Conservation (phyloP, 1,140 invertebrate genomes). For the Drosophila orosa region DNA sequence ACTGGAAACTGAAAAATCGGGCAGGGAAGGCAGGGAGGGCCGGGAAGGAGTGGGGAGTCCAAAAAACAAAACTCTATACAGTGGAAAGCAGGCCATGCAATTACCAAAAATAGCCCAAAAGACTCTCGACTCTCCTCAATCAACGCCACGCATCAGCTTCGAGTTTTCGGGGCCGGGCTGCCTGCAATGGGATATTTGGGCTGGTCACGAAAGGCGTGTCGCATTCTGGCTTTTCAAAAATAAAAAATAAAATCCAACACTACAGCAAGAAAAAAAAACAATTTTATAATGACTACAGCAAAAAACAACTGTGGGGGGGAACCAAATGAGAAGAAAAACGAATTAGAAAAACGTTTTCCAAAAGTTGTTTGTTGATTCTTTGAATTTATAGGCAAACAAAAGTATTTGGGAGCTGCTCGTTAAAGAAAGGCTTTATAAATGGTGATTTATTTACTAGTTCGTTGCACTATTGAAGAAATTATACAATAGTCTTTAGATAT, state of each 20-base stretch:
- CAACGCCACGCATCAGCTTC: conserved; percentile 44
- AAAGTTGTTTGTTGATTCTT: conserved; percentile 15
- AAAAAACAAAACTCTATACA: conserved; percentile 25
- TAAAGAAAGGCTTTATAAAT: not conserved
- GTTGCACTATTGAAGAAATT: not conserved
- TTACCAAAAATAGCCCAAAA: conserved; percentile 74
- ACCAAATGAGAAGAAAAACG: conserved; percentile 15
- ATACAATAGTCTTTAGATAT: not conserved
- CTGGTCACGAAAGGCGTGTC: conserved; percentile 48
- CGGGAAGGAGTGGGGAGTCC: not conserved
- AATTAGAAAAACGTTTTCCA: conserved; percentile 11
- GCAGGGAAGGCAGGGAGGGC: conserved; percentile 3
- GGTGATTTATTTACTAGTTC: not conserved
- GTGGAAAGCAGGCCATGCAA: conserved; percentile 73
- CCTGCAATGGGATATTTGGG: conserved; percentile 36
- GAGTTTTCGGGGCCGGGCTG: conserved; percentile 23
- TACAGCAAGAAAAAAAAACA: not conserved
- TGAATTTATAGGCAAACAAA: conserved; percentile 12
- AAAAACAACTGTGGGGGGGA: conserved; percentile 1
- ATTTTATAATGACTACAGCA: conserved; percentile 30
- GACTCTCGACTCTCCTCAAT: conserved; percentile 46
- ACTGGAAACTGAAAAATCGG: conserved; percentile 49
- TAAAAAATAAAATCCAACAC: conserved; percentile 3
- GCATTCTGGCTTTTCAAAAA: conserved; percentile 26
- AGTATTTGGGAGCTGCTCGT: not conserved